Evolutionary conservation across 2,797 vertebrate genomes (phyloP).

Genomic region (Paguma larvata): DNA sequence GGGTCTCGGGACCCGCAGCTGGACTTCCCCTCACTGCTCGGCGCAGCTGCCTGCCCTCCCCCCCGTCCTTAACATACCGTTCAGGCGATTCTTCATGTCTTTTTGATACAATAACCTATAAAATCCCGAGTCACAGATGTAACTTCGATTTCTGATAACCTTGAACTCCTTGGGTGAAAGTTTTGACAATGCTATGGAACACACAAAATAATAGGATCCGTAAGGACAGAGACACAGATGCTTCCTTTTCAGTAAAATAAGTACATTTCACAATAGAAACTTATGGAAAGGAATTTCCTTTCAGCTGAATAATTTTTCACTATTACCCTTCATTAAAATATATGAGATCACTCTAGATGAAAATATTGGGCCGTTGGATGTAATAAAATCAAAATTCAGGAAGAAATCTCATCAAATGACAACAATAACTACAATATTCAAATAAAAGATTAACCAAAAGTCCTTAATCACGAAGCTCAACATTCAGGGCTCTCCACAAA

Average conservation of each 20-base stretch:
- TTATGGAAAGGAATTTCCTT: neutral
- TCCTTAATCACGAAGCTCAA: neutral
- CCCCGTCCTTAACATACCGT: neutral
- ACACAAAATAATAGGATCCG: no score
- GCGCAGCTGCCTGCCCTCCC: no score
- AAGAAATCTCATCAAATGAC: neutral
- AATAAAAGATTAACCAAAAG: neutral
- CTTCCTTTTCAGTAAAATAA: neutral
- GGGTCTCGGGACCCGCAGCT: no score
- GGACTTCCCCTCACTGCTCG: no score
- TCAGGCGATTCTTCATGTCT: accelerated
- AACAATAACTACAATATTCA: neutral
- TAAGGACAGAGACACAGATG: neutral
- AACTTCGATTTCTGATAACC: neutral
- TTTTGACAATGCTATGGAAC: no score
- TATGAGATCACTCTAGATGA: neutral
- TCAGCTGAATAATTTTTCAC: neutral
- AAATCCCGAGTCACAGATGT: neutral
- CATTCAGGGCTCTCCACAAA: neutral
- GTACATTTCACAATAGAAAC: neutral
- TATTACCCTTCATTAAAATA: neutral
- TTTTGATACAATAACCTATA: neutral
- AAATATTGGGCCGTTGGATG: neutral
- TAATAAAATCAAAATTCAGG: neutral
- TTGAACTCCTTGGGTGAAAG: neutral